A percentile compares a stretch with the other conserved stretches of the same genome.
Evolutionary conservation across 2,888 invertebrate species (phyloP).

Genomic region (Eilema caniola): DNA sequence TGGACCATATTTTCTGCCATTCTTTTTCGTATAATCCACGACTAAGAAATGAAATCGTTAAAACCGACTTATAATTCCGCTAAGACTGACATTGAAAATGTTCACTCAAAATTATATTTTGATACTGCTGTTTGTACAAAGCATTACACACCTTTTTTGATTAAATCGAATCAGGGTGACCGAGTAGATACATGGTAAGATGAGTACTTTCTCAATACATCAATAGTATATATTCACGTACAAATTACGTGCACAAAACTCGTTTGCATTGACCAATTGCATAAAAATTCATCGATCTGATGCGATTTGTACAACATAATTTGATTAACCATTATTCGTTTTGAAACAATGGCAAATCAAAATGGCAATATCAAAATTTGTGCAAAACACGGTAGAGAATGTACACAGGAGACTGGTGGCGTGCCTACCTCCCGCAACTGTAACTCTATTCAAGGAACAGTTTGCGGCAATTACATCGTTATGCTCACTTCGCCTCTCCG

Average conservation of each 20-base stretch:
- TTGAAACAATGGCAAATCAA: not conserved
- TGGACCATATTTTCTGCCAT: no score
- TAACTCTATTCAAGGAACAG: slow-evolving; percentile 84
- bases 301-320: not conserved
- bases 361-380: slow-evolving; percentile 24
- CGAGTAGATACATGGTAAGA: not conserved
- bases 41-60: not conserved
- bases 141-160: not conserved
- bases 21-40: no score
- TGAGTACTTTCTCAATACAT: not conserved
- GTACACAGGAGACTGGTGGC: slow-evolving; percentile 47
- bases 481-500: slow-evolving; percentile 80
- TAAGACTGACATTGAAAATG: not conserved
- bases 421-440: slow-evolving; percentile 60
- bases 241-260: not conserved
- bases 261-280: not conserved
- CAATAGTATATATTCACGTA: not conserved
- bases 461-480: slow-evolving; percentile 85
- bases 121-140: not conserved
- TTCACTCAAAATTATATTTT: not conserved
- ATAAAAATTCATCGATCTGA: not conserved
- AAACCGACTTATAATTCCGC: not conserved
- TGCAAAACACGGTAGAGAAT: slow-evolving; percentile 35
- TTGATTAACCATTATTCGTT: not conserved
- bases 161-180: slow-evolving; percentile 2